Conservation (phyloP, 2,888 invertebrate species). For the Hypomecis atomaria region DNA sequence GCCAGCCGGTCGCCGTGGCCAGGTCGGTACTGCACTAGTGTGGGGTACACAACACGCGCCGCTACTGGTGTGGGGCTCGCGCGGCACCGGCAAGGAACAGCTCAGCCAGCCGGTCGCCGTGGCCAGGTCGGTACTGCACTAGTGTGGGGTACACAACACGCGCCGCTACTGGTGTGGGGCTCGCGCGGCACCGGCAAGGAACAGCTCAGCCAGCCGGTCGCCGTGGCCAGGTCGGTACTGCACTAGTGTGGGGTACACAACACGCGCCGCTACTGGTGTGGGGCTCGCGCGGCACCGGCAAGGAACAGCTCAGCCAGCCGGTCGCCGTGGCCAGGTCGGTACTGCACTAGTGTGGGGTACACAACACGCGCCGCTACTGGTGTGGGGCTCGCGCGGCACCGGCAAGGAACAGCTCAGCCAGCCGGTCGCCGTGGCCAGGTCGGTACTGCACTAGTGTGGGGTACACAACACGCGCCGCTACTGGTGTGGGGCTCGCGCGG, state of each 20-base stretch:
- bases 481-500: slow-evolving; percentile 90
- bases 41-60: slow-evolving; percentile 87
- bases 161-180: slow-evolving; percentile 90
- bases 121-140: slow-evolving; percentile 61
- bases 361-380: slow-evolving; percentile 90
- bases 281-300: slow-evolving; percentile 89
- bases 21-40: slow-evolving; percentile 36
- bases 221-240: slow-evolving; percentile 80
- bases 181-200: slow-evolving; percentile 89
- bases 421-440: slow-evolving; percentile 90
- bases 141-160: slow-evolving; percentile 81
- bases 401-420: slow-evolving; percentile 93
- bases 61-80: slow-evolving; percentile 87
- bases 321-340: slow-evolving; percentile 87
- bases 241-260: slow-evolving; percentile 59
- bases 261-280: slow-evolving; percentile 90
- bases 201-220: slow-evolving; percentile 94
- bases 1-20: slow-evolving; percentile 93
- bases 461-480: slow-evolving; percentile 88
- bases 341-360: not conserved
- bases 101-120: slow-evolving; percentile 94
- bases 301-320: slow-evolving; percentile 93
- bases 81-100: slow-evolving; percentile 90
- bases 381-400: slow-evolving; percentile 89
- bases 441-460: not conserved